Evolutionary conservation across 1,140 invertebrate species (phyloP).

Genomic region (Drosophila busckii): DNA sequence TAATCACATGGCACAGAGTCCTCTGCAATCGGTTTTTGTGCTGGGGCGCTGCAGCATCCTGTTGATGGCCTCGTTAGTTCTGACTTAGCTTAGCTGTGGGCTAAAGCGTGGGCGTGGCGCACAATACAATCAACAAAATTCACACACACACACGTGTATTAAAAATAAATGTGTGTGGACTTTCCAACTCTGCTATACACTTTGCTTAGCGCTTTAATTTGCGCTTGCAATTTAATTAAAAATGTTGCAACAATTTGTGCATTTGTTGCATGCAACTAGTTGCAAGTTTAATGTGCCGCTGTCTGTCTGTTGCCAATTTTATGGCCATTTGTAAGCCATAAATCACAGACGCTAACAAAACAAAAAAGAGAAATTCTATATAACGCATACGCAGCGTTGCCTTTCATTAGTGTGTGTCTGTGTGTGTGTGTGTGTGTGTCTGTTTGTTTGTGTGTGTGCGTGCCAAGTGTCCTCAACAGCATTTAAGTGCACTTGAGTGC

Average conservation of each 20-base stretch:
- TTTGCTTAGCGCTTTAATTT: too few species aligned
- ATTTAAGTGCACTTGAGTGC: conserved; percentile 75
- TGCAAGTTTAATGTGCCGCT: conserved; percentile 40
- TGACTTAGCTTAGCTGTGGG: conserved; percentile 53
- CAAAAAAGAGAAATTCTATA: background rate
- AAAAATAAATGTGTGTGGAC: conserved; percentile 33
- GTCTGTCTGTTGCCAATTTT: conserved; percentile 41
- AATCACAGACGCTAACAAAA: conserved; percentile 38
- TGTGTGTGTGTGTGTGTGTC: too few species aligned
- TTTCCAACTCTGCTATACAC: too few species aligned
- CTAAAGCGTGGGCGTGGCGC: conserved; percentile 20
- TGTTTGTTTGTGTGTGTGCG: too few species aligned
- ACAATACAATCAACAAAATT: conserved; percentile 57
- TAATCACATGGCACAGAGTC: conserved; percentile 65
- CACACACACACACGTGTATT: conserved; percentile 9
- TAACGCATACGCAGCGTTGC: conserved; percentile 28
- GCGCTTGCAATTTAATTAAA: background rate
- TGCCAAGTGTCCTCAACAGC: too few species aligned
- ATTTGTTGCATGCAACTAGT: conserved; percentile 50
- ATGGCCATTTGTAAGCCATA: conserved; percentile 55
- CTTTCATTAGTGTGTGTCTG: conserved; percentile 62
- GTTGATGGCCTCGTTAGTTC: conserved; percentile 73
- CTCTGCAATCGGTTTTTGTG: conserved; percentile 71
- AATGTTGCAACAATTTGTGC: conserved; percentile 15
- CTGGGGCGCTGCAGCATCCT: conserved; percentile 66